These are phyloP conservation scores for Rhagonycha lutea DNA, from an alignment of 2,888 invertebrate genomes.

Conservation along the genomic window DNA sequence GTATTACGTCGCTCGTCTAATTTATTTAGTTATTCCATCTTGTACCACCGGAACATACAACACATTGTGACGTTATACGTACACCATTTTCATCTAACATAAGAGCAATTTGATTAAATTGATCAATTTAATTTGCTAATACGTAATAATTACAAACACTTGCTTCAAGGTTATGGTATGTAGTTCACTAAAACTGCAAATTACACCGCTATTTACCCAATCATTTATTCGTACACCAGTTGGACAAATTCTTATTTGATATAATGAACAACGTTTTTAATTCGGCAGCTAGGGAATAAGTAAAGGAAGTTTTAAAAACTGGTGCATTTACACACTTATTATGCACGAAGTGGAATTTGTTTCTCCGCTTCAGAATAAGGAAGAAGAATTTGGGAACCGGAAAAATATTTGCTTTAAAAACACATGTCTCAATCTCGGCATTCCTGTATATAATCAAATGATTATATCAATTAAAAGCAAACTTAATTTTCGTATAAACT, in stretches of 20 bases:
- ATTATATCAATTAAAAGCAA: too few relatives aligned
- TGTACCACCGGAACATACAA: slow-evolving; percentile 12
- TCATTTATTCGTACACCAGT: neutral
- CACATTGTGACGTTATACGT: slow-evolving; percentile 9
- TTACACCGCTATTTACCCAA: neutral
- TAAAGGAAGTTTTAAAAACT: neutral
- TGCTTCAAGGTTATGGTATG: neutral
- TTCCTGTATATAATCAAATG: neutral
- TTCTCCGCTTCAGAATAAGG: neutral
- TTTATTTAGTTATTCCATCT: slow-evolving; percentile 24
- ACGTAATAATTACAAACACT: neutral
- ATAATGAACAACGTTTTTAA: neutral
- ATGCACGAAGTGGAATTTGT: neutral
- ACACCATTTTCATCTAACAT: neutral
- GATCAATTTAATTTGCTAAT: neutral
- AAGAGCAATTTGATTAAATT: neutral
- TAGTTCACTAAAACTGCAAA: neutral
- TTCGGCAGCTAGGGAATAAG: neutral
- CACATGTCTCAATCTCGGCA: neutral
- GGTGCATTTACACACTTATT: neutral
- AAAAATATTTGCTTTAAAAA: too few relatives aligned
- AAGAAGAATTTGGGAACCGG: neutral
- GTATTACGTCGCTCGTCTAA: slow-evolving; percentile 41
- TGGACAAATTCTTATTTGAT: neutral
- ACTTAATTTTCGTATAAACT: too few relatives aligned